Conservation (phyloP, 1,140 invertebrate species). For the Papilio glaucus region DNA sequence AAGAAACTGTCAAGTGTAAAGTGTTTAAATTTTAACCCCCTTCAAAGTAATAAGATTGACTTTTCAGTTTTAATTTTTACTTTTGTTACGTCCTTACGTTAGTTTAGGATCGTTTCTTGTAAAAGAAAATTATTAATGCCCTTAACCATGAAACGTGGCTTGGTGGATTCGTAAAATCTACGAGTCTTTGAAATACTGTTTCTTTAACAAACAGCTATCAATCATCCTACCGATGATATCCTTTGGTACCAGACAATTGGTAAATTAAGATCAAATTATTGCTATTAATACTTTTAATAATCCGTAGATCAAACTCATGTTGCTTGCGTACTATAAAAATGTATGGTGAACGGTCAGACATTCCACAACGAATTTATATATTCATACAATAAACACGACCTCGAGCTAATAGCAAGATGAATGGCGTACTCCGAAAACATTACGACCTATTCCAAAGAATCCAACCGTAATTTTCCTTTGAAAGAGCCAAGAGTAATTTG, state of each 20-base stretch:
- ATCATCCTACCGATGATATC: no score
- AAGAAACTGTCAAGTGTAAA: neutral
- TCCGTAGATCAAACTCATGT: no score
- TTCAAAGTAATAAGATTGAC: neutral
- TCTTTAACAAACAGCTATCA: neutral
- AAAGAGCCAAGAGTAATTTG: conserved; percentile 25
- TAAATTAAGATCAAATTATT: no score
- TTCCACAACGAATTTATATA: neutral
- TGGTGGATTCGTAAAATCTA: neutral
- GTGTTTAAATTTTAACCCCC: neutral
- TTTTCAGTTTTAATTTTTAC: neutral
- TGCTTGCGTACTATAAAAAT: no score
- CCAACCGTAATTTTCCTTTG: conserved; percentile 22
- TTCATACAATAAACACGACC: conserved; percentile 24
- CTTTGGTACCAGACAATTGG: no score
- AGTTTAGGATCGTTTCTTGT: no score
- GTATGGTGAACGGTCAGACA: no score
- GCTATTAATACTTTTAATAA: no score
- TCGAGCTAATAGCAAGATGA: conserved; percentile 24
- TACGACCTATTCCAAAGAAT: neutral
- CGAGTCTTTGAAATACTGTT: neutral
- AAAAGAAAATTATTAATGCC: no score
- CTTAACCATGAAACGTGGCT: no score
- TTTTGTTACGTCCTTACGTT: no score
- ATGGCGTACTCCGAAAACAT: conserved; percentile 24